phyloP scores from a whole-genome alignment of 2,888 invertebrate species.

The Bellardia pandia region DNA sequence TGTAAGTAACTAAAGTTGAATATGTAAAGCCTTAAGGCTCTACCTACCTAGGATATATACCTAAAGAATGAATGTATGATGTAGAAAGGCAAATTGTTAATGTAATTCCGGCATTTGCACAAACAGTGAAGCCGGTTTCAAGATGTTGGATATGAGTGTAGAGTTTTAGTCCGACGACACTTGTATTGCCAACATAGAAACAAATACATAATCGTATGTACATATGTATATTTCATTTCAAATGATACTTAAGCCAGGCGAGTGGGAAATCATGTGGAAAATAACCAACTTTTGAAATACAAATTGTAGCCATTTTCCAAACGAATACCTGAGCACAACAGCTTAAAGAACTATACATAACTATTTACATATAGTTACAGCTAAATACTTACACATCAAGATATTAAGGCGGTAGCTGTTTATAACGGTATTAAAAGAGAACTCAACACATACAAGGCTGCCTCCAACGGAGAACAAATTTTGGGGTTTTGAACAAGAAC shows the following conservation, averaged over 20 bases:
- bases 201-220: no score
- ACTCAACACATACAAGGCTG: no score
- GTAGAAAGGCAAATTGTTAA: slow-evolving; percentile 52
- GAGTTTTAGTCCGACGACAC: not conserved
- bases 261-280: slow-evolving; percentile 68
- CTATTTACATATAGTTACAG: not conserved
- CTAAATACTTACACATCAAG: not conserved
- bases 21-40: slow-evolving; percentile 63
- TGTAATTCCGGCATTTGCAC: slow-evolving; percentile 40
- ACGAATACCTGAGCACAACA: slow-evolving; percentile 60
- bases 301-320: slow-evolving; percentile 71
- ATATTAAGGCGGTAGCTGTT: slow-evolving; percentile 32
- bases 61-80: not conserved
- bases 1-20: slow-evolving; percentile 43
- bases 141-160: not conserved
- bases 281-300: slow-evolving; percentile 63
- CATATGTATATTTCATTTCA: slow-evolving; percentile 30
- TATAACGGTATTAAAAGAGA: no score
- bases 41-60: not conserved
- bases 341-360: not conserved
- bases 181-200: slow-evolving; percentile 18
- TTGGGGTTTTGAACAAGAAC: no score
- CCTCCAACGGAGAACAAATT: no score
- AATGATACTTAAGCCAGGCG: slow-evolving; percentile 46
- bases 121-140: not conserved